These are phyloP conservation scores for Mythimna ferrago DNA, from an alignment of 2,888 invertebrate species.

Conservation along the genomic window DNA sequence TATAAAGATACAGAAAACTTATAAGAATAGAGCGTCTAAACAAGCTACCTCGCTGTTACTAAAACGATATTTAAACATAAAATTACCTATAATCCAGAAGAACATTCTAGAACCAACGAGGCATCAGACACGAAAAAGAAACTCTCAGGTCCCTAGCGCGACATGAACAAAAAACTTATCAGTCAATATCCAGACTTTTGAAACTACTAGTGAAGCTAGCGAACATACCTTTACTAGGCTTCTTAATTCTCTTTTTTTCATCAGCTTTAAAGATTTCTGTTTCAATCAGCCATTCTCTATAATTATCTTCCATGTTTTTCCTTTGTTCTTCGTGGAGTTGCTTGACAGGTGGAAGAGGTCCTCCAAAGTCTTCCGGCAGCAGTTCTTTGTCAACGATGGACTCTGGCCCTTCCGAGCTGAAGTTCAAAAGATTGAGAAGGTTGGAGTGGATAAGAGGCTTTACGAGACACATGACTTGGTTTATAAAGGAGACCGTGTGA, in stretches of 20 bases:
- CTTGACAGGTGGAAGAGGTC: constrained; percentile 88
- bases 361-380: constrained; percentile 91
- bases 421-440: constrained; percentile 91
- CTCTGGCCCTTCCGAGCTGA: constrained; percentile 88
- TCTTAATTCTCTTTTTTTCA: constrained; percentile 86
- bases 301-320: constrained; percentile 90
- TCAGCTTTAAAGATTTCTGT: constrained; percentile 90
- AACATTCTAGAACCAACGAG: constrained; percentile 31
- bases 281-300: constrained; percentile 92
- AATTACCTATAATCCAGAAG: constrained; percentile 24
- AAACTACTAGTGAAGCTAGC: constrained; percentile 88
- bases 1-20: constrained; percentile 3
- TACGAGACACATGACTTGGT: constrained; percentile 92
- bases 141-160: constrained; percentile 74
- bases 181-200: constrained; percentile 88
- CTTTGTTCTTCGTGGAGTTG: constrained; percentile 90
- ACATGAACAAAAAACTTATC: constrained; percentile 61
- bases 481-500: constrained; percentile 92
- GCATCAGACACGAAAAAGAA: constrained; percentile 37
- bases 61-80: constrained; percentile 17
- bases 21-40: not conserved
- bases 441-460: constrained; percentile 92
- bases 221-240: constrained; percentile 87
- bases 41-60: constrained; percentile 5
- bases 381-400: constrained; percentile 85